A percentile compares a stretch with the other conserved stretches of the same genome.
phyloP scores from a whole-genome alignment of 2,797 vertebrate genomes.

The Bucorvus abyssinicus region DNA sequence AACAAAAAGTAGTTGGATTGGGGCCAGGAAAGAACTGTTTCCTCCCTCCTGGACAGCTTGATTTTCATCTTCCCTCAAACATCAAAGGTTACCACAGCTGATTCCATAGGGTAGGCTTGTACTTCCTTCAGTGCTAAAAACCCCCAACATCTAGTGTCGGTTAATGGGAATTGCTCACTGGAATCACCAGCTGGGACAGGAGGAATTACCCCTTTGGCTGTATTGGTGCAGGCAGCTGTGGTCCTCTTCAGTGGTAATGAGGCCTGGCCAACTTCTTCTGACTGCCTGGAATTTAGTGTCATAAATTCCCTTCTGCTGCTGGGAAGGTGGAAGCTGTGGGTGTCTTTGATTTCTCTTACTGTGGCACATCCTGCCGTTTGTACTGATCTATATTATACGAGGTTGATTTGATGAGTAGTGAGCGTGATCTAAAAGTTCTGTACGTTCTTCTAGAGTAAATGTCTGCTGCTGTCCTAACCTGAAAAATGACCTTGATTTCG shows the following conservation, averaged over 20 bases:
- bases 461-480: not conserved
- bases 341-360: not conserved
- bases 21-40: not conserved
- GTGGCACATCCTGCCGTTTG: not conserved
- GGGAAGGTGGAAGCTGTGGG: not conserved
- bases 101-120: not conserved
- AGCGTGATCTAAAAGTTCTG: not conserved
- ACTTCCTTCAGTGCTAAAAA: not conserved
- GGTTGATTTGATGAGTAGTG: not conserved
- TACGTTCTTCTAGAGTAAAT: not conserved
- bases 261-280: not conserved
- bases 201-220: not conserved
- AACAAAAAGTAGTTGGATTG: not conserved
- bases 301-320: not conserved
- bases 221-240: fast-evolving
- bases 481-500: not conserved
- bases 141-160: fast-evolving
- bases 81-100: not conserved
- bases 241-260: not conserved
- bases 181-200: not conserved
- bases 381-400: not conserved
- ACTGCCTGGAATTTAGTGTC: not conserved
- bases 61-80: not conserved
- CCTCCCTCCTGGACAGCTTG: not conserved
- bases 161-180: not conserved